These are phyloP conservation scores for Amphipoea oculea DNA, from an alignment of 2,888 invertebrate species.

Conservation along the genomic window DNA sequence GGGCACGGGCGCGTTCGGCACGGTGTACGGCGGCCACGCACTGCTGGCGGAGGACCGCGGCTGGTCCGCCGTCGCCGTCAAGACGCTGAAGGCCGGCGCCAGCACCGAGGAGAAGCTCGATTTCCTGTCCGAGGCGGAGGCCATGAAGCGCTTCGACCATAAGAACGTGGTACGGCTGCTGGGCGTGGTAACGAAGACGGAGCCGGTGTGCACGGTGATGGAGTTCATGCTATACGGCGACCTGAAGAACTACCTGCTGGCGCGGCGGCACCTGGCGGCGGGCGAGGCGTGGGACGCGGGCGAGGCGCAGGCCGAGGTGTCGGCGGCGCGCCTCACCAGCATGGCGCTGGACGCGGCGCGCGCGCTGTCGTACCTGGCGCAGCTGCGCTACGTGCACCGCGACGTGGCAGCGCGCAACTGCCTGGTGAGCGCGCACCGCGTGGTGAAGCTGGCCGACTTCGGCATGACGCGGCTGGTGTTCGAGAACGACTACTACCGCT, in stretches of 20 bases:
- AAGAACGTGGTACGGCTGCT: conserved; percentile 96
- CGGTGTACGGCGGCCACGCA: conserved; percentile 97
- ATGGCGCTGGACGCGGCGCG: conserved; percentile 97
- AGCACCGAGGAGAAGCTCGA: conserved; percentile 96
- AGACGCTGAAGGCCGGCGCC: conserved; percentile 96
- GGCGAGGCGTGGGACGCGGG: conserved; percentile 96
- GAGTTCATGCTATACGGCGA: conserved; percentile 98
- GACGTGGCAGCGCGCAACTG: conserved; percentile 96
- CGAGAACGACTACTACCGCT: conserved; percentile 97
- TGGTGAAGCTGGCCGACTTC: conserved; percentile 96
- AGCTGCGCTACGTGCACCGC: conserved; percentile 96
- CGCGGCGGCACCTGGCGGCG: conserved; percentile 95
- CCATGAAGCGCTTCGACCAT: conserved; percentile 98
- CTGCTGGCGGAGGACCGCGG: conserved; percentile 90
- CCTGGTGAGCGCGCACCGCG: conserved; percentile 93
- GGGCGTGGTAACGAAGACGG: conserved; percentile 96
- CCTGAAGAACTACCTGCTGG: conserved; percentile 96
- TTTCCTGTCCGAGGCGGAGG: conserved; percentile 97
- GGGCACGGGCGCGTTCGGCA: conserved; percentile 98
- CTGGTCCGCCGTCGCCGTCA: conserved; percentile 97
- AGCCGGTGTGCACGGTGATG: conserved; percentile 97
- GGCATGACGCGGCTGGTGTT: conserved; percentile 97
- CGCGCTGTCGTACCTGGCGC: conserved; percentile 96
- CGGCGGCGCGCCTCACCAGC: conserved; percentile 94
- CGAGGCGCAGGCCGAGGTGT: conserved; percentile 92